These are phyloP conservation scores for Felis catus DNA, from an alignment of 2,113 vertebrate genomes.

Conservation along the genomic window F.catus_Fca126_mat1.0 CM031413.1:58358501-58359000, in stretches of 20 bases:
- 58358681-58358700: neutral
- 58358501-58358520: neutral
- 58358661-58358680: neutral
- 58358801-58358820: neutral
- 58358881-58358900: neutral
- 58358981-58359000: neutral
- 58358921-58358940: neutral
- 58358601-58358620: neutral
- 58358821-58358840: neutral
- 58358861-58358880: neutral
- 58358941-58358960: neutral
- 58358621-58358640: neutral
- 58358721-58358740: neutral
- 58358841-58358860: neutral
- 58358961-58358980: neutral
- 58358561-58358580: neutral
- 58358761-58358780: neutral
- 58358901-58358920: neutral
- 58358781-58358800: neutral
- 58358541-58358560: neutral
- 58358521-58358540: neutral
- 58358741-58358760: neutral
- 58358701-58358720: neutral
- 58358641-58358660: neutral
- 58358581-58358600: neutral